Percentiles rank a stretch among this genome's conserved stretches.
Evolutionary conservation across 2,113 vertebrate species (phyloP).

Genomic region (Todiramphus chloris): DNA sequence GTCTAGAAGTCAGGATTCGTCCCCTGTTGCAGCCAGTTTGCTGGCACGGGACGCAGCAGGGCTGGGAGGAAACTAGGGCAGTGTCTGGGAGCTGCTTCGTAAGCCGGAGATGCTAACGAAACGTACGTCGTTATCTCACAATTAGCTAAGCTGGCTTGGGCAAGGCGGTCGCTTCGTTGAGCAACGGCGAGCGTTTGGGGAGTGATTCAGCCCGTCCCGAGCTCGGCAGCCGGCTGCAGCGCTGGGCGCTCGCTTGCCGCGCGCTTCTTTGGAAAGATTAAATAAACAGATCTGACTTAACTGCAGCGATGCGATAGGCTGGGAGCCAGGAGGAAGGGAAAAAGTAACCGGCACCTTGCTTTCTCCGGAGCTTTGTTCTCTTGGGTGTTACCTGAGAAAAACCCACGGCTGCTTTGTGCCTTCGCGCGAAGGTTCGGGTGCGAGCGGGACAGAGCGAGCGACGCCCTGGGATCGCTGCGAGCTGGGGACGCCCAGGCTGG

Average conservation of each 20-base stretch:
- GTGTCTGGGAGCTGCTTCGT: conserved; percentile 5
- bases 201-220: conserved; percentile 2
- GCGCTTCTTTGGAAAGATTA: neutral
- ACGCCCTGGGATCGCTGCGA: neutral
- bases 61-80: conserved; percentile 43
- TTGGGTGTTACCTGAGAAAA: neutral
- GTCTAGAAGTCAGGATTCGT: conserved; percentile 11
- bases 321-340: neutral
- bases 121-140: neutral
- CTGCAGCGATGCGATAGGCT: accelerated
- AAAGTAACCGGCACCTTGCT: neutral
- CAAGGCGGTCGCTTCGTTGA: neutral
- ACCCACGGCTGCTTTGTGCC: neutral
- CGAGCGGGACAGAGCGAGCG: accelerated
- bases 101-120: neutral
- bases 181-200: neutral
- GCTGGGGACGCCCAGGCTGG: accelerated
- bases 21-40: neutral
- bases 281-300: neutral
- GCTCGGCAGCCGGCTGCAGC: neutral
- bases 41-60: neutral
- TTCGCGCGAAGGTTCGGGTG: neutral
- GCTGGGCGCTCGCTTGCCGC: neutral
- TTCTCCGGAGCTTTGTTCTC: neutral
- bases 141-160: neutral